A percentile compares a stretch with the other conserved stretches of the same genome.
phyloP scores from a whole-genome alignment of 2,797 vertebrate species.

The Chelidonichthys spinosus region DNA sequence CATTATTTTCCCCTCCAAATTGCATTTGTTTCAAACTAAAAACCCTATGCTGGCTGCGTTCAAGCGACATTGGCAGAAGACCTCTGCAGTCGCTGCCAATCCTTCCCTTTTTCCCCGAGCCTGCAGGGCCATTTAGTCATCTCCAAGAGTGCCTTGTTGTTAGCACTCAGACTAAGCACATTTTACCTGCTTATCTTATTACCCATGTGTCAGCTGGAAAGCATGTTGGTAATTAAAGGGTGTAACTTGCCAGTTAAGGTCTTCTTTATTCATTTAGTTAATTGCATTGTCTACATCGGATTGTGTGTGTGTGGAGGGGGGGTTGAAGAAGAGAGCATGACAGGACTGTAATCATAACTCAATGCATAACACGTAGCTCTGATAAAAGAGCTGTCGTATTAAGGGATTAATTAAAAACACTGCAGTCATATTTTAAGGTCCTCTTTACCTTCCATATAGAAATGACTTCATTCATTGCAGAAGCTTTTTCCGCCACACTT shows the following conservation, averaged over 20 bases:
- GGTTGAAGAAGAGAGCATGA: conserved; percentile 48
- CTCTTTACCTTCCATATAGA: not conserved
- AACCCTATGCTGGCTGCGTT: conserved; percentile 49
- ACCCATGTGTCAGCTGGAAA: conserved; percentile 65
- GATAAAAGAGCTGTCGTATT: conserved; percentile 30
- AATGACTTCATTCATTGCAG: not conserved
- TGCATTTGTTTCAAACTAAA: conserved; percentile 62
- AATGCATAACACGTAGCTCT: conserved; percentile 26
- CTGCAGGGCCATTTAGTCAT: conserved; percentile 62
- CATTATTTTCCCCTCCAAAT: conserved; percentile 46
- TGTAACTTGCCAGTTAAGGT: conserved; percentile 65
- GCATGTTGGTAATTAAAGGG: conserved; percentile 69
- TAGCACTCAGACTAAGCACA: conserved; percentile 73
- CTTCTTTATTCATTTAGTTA: conserved; percentile 66
- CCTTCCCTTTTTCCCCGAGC: conserved; percentile 49
- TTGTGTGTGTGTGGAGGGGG: not conserved
- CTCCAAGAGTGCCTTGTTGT: conserved; percentile 73
- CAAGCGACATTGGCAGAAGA: conserved; percentile 58
- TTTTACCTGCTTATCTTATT: conserved; percentile 79
- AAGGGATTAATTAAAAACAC: conserved; percentile 36
- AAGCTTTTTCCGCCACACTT: not conserved
- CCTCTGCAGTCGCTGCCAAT: conserved; percentile 61
- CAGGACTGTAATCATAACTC: conserved; percentile 57
- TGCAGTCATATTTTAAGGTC: conserved; percentile 8
- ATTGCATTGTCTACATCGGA: conserved; percentile 63